A percentile compares a stretch with the other conserved stretches of the same genome.
Conservation (phyloP, 2,888 invertebrate species). For the Limenitis camilla region DNA sequence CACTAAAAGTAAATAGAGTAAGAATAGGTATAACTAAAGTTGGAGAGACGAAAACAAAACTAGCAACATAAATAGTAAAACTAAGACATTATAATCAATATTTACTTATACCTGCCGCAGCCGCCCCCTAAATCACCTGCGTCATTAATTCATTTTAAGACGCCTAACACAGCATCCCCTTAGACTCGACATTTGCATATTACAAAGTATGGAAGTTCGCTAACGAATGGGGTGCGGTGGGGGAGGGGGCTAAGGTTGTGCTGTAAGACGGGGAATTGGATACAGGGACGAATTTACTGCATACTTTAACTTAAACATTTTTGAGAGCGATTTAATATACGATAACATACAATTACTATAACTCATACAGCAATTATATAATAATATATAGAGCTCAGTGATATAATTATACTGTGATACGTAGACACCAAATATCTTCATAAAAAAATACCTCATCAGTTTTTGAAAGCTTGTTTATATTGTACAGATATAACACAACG, state of each 20-base stretch:
- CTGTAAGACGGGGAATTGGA: conserved; percentile 72
- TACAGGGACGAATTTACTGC: conserved; percentile 44
- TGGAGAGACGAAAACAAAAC: conserved; percentile 1
- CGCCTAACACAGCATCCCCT: conserved; percentile 56
- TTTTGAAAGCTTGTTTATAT: no score
- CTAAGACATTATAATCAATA: conserved; percentile 23
- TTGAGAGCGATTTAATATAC: not conserved
- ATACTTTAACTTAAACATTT: not conserved
- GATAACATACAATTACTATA: no score
- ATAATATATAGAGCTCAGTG: no score
- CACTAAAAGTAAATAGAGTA: not conserved
- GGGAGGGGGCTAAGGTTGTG: conserved; percentile 57
- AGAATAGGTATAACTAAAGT: not conserved
- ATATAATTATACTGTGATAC: no score
- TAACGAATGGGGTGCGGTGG: conserved; percentile 50
- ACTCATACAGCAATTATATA: no score
- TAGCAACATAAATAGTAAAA: conserved; percentile 11
- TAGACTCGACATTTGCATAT: conserved; percentile 70
- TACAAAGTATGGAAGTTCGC: conserved; percentile 74
- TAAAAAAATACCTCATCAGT: no score
- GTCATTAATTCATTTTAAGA: conserved; percentile 75
- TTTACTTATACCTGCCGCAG: conserved; percentile 17
- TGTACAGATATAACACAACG: no score
- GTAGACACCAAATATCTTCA: no score
- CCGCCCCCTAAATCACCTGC: conserved; percentile 54